Percentiles rank a stretch among this genome's conserved stretches.
Evolutionary conservation across 2,113 vertebrate genomes (phyloP).

Genomic region (Psettodes erumei): DNA sequence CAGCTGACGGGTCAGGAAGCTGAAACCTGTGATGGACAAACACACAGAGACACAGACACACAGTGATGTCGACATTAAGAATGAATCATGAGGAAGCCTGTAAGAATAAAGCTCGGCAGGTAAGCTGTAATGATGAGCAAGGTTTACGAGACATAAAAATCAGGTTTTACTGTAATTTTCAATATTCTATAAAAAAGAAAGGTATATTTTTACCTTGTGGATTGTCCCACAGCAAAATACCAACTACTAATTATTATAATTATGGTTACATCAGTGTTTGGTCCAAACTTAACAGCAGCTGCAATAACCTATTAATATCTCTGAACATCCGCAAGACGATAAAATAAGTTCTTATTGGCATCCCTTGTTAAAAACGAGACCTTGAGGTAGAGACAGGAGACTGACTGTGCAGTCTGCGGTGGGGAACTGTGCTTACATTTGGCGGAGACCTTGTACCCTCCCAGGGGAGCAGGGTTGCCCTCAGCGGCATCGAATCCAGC

Average conservation of each 20-base stretch:
- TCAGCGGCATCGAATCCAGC: constrained; percentile 95
- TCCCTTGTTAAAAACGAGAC: not conserved
- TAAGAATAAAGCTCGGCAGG: not conserved
- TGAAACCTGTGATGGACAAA: constrained; percentile 84
- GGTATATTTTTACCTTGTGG: constrained; percentile 52
- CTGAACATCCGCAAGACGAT: constrained; percentile 12
- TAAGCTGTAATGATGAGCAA: constrained; percentile 1
- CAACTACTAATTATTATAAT: constrained; percentile 52
- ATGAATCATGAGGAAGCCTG: not conserved
- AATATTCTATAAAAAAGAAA: constrained; percentile 44
- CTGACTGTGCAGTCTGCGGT: constrained; percentile 7
- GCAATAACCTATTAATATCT: constrained; percentile 51
- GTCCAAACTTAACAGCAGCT: constrained; percentile 34
- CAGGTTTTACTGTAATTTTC: constrained; percentile 7
- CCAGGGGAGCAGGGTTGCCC: constrained; percentile 91
- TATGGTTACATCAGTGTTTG: constrained; percentile 41
- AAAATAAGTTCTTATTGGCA: constrained; percentile 13
- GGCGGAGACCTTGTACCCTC: constrained; percentile 94
- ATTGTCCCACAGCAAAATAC: constrained; percentile 39
- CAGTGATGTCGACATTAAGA: constrained; percentile 18
- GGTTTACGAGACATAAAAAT: not conserved
- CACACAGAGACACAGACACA: constrained; percentile 31
- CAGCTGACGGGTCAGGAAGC: constrained; percentile 93
- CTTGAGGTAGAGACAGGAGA: not conserved
- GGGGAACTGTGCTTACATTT: constrained; percentile 88